Base-by-base conservation (phyloP, 2,797 vertebrate genomes). In the Poecilia gillii region DNA sequence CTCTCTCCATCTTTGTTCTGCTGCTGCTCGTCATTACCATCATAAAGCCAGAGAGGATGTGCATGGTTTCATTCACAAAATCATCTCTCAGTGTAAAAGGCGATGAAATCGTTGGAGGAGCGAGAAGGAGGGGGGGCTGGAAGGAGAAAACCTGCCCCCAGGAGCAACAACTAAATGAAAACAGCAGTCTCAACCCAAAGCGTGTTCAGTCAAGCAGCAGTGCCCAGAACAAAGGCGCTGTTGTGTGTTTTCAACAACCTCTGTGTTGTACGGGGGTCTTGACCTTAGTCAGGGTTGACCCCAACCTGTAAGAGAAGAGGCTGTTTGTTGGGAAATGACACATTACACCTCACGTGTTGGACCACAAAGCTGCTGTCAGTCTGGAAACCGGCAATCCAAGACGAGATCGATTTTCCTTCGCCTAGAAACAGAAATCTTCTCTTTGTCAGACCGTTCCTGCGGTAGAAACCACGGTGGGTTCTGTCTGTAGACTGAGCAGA, bases 41-140 rank as follows among this genome's bases (percentile, higher is more conserved):
- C 95, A 97, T 95, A 97, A 97, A 97, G 94, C 94, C 96, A 46
- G 85, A 86, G 94, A 94, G 95, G 95, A 95, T 95, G 93, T 90
- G 96, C 96, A 96, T 96, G 96, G 96, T 96, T 97, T 97, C 95
- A 96, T 96, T 97, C 96, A 96, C 95, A 97, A 97, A 96, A 96
- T 96, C 95, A 96, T 97, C 96, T 96, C 95, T 95, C 94, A 91
- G 95, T 92, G 95, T 95, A 95, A 93, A 70, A 94, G 94, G 94
- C 94, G 94, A 96, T 96, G 95, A 96, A 95, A 96, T 96, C 96
- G 96, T 95, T 84, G 84, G 84, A 87, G 87, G 83, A 87, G 77
- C 23, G 73, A 73, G 78, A 80, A 51, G 39, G 74, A 73, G 20
- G 7, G 25, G 33, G 81, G 80, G 77, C 77, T 39, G 64, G 20